Conservation (phyloP, 2,888 invertebrate species). For the Rhagonycha fulva region DNA sequence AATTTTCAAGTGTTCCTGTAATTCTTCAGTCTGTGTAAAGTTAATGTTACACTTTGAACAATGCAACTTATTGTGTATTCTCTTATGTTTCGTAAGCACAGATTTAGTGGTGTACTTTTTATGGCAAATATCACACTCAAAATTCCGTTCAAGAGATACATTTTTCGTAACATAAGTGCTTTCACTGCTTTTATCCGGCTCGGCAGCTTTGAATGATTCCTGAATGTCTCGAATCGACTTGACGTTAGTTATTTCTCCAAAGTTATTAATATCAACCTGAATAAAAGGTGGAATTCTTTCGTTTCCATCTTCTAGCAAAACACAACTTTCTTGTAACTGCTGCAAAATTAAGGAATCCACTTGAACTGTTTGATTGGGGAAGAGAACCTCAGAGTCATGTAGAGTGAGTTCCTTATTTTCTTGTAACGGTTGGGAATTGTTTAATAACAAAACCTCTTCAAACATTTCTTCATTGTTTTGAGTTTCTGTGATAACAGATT, state of each 20-base stretch:
- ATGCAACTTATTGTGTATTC: slow-evolving; percentile 61
- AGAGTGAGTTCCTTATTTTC: not conserved
- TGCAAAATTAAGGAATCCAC: slow-evolving; percentile 35
- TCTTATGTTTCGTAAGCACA: slow-evolving; percentile 48
- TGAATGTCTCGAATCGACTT: slow-evolving; percentile 8
- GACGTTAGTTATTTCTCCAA: slow-evolving; percentile 11
- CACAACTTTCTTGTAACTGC: slow-evolving; percentile 31
- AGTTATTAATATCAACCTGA: slow-evolving; percentile 22
- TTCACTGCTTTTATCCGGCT: slow-evolving; percentile 12
- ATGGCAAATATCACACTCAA: slow-evolving; percentile 48
- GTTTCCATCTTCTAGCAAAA: slow-evolving; percentile 32
- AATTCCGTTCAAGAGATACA: slow-evolving; percentile 27
- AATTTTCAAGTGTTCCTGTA: slow-evolving; percentile 63
- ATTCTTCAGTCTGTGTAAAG: slow-evolving; percentile 64
- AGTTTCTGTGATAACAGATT: slow-evolving; percentile 32
- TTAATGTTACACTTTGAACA: slow-evolving; percentile 63
- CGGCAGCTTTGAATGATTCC: not conserved
- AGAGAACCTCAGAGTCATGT: not conserved
- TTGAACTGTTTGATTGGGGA: slow-evolving; percentile 24
- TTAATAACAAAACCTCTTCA: not conserved
- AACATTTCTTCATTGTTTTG: slow-evolving; percentile 2
- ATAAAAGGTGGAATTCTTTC: slow-evolving; percentile 18
- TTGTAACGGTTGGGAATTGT: not conserved
- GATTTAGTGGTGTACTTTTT: slow-evolving; percentile 48
- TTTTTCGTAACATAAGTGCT: slow-evolving; percentile 2